These are phyloP conservation scores for Thelaira solivaga DNA, from an alignment of 2,888 invertebrate species.

Conservation along the genomic window DNA sequence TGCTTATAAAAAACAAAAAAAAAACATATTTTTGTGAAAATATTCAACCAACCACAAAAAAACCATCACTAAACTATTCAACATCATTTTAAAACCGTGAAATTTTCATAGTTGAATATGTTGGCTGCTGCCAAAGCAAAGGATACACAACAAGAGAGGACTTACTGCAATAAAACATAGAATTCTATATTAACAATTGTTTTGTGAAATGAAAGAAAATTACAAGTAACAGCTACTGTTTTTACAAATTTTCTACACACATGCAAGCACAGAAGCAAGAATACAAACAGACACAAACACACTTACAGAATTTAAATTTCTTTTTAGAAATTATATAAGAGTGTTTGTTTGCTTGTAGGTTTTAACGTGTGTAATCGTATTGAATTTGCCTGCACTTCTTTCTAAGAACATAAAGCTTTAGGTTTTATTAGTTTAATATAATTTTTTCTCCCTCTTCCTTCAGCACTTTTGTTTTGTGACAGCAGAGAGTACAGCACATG, in stretches of 20 bases:
- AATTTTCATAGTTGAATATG: slow-evolving; percentile 11
- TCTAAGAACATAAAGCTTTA: no score
- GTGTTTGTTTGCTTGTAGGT: no score
- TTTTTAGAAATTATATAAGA: no score
- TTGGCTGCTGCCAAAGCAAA: neutral
- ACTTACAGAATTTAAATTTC: no score
- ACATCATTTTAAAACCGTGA: slow-evolving; percentile 2
- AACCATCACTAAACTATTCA: slow-evolving; percentile 41
- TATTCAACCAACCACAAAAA: slow-evolving; percentile 2
- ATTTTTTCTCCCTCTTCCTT: no score
- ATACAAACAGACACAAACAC: no score
- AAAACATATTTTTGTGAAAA: neutral
- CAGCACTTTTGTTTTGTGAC: no score
- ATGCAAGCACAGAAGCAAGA: no score
- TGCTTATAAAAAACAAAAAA: neutral
- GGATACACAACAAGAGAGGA: neutral
- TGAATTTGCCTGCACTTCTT: no score
- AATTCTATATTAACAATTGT: slow-evolving; percentile 45
- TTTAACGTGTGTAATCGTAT: no score
- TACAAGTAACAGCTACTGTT: slow-evolving; percentile 35
- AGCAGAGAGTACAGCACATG: no score
- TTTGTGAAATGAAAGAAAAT: slow-evolving; percentile 41
- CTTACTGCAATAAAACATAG: slow-evolving; percentile 29
- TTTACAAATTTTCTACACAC: slow-evolving; percentile 18
- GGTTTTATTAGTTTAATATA: no score